Evolutionary conservation across 2,113 vertebrate genomes (phyloP), one percentile per base, ranked within the genome.

Genomic region (Solea solea): DNA sequence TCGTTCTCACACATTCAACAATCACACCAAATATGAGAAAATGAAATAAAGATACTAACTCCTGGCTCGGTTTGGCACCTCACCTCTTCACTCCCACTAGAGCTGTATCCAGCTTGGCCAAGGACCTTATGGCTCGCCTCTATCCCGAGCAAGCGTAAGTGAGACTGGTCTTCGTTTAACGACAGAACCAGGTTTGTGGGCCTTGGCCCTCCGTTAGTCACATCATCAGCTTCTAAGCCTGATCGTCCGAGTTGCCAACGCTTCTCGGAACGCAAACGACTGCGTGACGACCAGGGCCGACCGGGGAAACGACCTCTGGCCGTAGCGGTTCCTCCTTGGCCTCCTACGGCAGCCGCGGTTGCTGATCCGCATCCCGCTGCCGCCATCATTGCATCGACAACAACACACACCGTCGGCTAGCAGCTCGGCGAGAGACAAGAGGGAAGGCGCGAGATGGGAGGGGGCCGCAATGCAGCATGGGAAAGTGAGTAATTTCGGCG

Each of bases 251-350:
- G 93, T 83, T 93, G 93, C 91, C 91, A 93, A 25, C 94, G 91
- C 88, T 93, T 94, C 88, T 94, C 92, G 15, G 92, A 93, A 40
- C 91, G 92, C 91, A 94, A 89, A 89, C 94, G 93, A 82, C 93
- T 94, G 74, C 94, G 94, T 83, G 95, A 95, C 81, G 94, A 92
- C 91, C 93, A 94, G 63, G 94, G 96, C 90, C 96, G 94, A 87
- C 95, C 96, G 48, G 96, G 96, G 86, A 96, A 96, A 87, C 95
- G 95, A 91, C 95, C 95, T 92, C 95, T 94, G 81, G 95, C 95
- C 83, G 93, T 91, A 76, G 93, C 94, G 76, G 90, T 85, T 65
- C 91, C 91, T 84, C 92, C 88, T 81, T 90, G 90, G 85, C 92
- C 93, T 91, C 88, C 94, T 90, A 92, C 93, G 93, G 94, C 95